Evolutionary conservation across 1,140 invertebrate genomes (phyloP).

Genomic region (Drosophila pruinosa): DNA sequence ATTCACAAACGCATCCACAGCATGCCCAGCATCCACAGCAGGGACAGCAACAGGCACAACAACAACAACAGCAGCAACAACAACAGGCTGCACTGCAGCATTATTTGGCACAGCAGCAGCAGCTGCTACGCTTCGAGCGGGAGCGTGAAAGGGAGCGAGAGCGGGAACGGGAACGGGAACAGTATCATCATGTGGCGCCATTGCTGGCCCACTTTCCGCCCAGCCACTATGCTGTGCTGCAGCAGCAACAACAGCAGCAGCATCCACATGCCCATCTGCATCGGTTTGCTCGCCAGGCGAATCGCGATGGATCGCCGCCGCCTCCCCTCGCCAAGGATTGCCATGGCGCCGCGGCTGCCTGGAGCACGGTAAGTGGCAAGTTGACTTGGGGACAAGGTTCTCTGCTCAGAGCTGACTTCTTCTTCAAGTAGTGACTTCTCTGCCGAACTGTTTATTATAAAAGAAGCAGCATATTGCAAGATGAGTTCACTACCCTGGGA

Average conservation of each 20-base stretch:
- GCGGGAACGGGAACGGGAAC: constrained; percentile 35
- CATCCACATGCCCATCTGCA: constrained; percentile 35
- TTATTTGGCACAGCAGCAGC: constrained; percentile 73
- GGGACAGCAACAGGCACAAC: constrained; percentile 43
- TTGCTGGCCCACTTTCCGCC: constrained; percentile 71
- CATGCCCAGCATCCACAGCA: constrained; percentile 43
- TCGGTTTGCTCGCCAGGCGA: constrained; percentile 20
- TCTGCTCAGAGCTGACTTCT: too few species aligned
- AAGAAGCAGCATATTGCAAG: too few species aligned
- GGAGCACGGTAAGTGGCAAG: constrained; percentile 28
- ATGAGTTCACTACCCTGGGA: too few species aligned
- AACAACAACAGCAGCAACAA: constrained; percentile 34
- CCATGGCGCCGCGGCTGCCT: constrained; percentile 8
- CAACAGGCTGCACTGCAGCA: constrained; percentile 68
- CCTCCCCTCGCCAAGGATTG: constrained; percentile 30
- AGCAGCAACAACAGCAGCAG: constrained; percentile 60
- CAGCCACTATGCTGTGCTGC: constrained; percentile 62
- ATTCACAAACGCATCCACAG: constrained; percentile 38
- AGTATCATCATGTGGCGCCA: constrained; percentile 60
- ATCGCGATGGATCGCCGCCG: constrained; percentile 28
- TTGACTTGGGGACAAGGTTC: too few species aligned
- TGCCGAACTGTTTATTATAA: too few species aligned
- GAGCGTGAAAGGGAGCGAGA: constrained; percentile 49
- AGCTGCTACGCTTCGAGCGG: constrained; percentile 63
- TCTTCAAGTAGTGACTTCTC: too few species aligned